Evolutionary conservation across 1,140 invertebrate species (phyloP).

Genomic region (Apis laboriosa): DNA sequence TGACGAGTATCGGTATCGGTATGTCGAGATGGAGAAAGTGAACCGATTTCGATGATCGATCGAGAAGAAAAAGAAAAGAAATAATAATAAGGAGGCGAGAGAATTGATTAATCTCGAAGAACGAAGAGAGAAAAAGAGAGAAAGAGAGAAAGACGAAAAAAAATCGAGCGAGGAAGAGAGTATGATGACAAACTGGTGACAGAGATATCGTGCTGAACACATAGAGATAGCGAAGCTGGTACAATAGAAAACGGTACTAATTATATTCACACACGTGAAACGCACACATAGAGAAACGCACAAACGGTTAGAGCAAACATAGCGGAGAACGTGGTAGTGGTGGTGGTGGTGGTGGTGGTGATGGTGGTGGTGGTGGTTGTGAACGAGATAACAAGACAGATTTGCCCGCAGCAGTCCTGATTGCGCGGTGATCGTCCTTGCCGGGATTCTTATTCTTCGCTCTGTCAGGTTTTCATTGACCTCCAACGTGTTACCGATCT

Average conservation of each 20-base stretch:
- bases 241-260: not conserved
- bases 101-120: too few species aligned
- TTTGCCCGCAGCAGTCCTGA: conserved; percentile 67
- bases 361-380: too few species aligned
- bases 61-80: not conserved
- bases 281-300: not conserved
- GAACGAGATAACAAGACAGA: too few species aligned
- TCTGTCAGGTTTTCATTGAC: conserved; percentile 33
- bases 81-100: not conserved
- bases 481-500: conserved; percentile 58
- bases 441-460: not conserved
- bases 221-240: too few species aligned
- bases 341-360: too few species aligned
- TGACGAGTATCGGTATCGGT: too few species aligned
- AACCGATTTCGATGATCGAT: too few species aligned
- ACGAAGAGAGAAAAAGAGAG: not conserved
- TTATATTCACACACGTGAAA: not conserved
- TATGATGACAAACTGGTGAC: too few species aligned
- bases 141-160: not conserved
- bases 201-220: too few species aligned
- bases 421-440: conserved; percentile 63
- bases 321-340: not conserved
- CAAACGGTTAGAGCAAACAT: not conserved
- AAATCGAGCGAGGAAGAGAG: not conserved
- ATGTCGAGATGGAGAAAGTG: too few species aligned